Percentiles rank a stretch among this genome's conserved stretches.
These are phyloP conservation scores for Ranitomeya variabilis DNA, from an alignment of 2,113 vertebrate species.

Conservation along the genomic window DNA sequence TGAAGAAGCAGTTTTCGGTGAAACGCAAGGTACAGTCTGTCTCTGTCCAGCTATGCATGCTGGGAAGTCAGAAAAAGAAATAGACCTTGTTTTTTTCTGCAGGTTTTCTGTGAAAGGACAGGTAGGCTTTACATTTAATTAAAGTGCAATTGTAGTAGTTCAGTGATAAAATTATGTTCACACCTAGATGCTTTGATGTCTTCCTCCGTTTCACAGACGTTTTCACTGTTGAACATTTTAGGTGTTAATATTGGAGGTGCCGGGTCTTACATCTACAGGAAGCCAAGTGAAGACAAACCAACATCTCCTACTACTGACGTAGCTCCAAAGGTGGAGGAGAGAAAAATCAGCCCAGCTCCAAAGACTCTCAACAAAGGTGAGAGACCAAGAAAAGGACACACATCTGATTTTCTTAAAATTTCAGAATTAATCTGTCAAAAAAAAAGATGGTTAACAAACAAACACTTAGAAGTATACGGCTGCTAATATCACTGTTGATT, in stretches of 20 bases:
- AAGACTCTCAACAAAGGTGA: conserved; percentile 88
- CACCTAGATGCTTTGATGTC: not conserved
- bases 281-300: conserved; percentile 72
- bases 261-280: conserved; percentile 89
- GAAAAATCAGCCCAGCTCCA: conserved; percentile 70
- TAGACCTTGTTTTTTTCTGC: too few relatives aligned
- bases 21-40: too few relatives aligned
- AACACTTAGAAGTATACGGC: not conserved
- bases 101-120: not conserved
- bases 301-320: conserved; percentile 69
- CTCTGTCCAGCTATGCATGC: too few relatives aligned
- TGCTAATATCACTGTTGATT: not conserved
- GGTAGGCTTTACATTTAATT: not conserved
- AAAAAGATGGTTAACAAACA: not conserved
- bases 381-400: not conserved
- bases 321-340: conserved; percentile 77
- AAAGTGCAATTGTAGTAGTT: too few relatives aligned
- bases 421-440: not conserved
- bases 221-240: conserved; percentile 59
- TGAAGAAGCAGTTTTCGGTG: too few relatives aligned
- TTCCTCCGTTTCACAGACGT: not conserved
- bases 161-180: not conserved
- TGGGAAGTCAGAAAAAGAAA: too few relatives aligned
- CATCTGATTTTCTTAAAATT: not conserved
- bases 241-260: conserved; percentile 95